phyloP scores from a whole-genome alignment of 1,140 invertebrate genomes.

The Drosophila tropicalis region DNA sequence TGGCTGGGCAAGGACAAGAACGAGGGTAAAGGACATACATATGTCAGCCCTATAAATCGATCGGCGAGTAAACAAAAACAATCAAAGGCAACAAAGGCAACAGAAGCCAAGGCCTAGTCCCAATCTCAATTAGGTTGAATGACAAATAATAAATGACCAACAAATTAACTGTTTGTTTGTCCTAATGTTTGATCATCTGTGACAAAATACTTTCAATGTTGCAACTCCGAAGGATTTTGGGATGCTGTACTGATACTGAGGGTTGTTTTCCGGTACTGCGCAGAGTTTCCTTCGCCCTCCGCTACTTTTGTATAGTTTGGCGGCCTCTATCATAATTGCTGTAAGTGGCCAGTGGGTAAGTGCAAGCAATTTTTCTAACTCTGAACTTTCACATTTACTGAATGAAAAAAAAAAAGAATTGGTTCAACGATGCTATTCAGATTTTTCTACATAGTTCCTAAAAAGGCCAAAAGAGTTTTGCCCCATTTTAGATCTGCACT shows the following conservation, averaged over 20 bases:
- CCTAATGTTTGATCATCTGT: slow-evolving; percentile 76
- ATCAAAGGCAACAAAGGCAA: slow-evolving; percentile 37
- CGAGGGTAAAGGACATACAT: slow-evolving; percentile 61
- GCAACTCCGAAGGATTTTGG: slow-evolving; percentile 26
- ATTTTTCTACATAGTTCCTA: too few relatives aligned
- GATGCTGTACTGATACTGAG: neutral
- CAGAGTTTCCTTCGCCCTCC: neutral
- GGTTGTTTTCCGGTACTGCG: slow-evolving; percentile 8
- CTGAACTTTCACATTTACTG: neutral
- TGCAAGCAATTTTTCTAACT: neutral
- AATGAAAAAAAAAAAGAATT: too few relatives aligned
- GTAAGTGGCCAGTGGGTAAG: slow-evolving; percentile 2
- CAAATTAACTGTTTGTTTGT: slow-evolving; percentile 77
- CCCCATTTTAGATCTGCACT: too few relatives aligned
- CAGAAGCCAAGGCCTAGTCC: slow-evolving; percentile 21
- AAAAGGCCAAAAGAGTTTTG: too few relatives aligned
- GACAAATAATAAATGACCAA: slow-evolving; percentile 77
- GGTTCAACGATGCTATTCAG: too few relatives aligned
- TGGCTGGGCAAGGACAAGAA: neutral
- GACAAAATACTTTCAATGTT: slow-evolving; percentile 59
- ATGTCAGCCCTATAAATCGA: slow-evolving; percentile 66
- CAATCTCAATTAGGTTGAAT: slow-evolving; percentile 70
- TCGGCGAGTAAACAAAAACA: slow-evolving; percentile 57
- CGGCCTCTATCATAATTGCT: neutral
- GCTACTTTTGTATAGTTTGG: neutral